Percentiles rank a stretch among this genome's conserved stretches.
Evolutionary conservation across 2,797 vertebrate species (phyloP).

Genomic region (Pantherophis vulpinus): DNA sequence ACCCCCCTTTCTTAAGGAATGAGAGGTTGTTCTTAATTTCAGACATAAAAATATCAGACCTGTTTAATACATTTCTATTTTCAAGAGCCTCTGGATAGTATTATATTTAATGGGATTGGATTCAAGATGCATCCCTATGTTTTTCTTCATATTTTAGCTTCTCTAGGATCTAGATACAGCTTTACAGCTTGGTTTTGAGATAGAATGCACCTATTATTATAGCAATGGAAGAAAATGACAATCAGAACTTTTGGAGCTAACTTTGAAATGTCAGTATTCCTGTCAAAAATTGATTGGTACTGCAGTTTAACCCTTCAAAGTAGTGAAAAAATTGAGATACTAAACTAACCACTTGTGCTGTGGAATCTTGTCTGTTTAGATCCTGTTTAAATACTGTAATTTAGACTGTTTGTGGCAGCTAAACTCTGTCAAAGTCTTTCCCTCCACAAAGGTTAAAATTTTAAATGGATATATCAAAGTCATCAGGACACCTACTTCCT

Average conservation of each 20-base stretch:
- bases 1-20: neutral
- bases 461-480: neutral
- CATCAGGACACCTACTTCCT: neutral
- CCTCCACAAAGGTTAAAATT: neutral
- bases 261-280: neutral
- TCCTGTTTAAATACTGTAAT: neutral
- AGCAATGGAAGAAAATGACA: neutral
- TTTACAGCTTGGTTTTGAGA: neutral
- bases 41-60: neutral
- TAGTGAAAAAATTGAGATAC: neutral
- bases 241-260: neutral
- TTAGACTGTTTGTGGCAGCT: neutral
- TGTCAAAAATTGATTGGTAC: neutral
- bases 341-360: neutral
- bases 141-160: neutral
- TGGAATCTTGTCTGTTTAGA: neutral
- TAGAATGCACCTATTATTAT: neutral
- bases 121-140: neutral
- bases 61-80: neutral
- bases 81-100: neutral
- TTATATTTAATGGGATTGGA: neutral
- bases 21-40: neutral
- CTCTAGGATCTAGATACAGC: neutral
- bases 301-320: neutral
- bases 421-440: neutral